Evolutionary conservation across 1,140 invertebrate genomes (phyloP).

Genomic region (Plectrocnemia conspersa): DNA sequence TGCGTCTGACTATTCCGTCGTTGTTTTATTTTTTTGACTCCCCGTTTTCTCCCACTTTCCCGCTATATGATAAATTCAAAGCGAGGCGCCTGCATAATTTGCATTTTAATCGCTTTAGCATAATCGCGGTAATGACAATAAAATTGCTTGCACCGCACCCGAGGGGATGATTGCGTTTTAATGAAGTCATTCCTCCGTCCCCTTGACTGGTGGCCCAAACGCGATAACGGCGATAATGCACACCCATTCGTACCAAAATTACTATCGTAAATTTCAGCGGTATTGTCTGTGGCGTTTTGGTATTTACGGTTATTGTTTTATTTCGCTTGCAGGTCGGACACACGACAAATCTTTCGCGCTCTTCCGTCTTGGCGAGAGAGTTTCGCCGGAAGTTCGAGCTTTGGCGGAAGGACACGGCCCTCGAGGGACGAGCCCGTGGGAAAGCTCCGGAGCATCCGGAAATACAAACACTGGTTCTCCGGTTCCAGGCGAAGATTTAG

Average conservation of each 20-base stretch:
- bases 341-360: constrained; percentile 76
- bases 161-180: constrained; percentile 11
- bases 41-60: too few species aligned
- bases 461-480: constrained; percentile 52
- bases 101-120: constrained; percentile 19
- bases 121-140: constrained; percentile 24
- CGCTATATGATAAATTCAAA: constrained; percentile 2
- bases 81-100: constrained; percentile 19
- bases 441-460: constrained; percentile 37
- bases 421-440: constrained; percentile 36
- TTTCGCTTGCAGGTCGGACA: constrained; percentile 64
- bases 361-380: constrained; percentile 71
- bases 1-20: too few species aligned
- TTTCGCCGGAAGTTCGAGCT: constrained; percentile 68
- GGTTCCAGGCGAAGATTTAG: constrained; percentile 34
- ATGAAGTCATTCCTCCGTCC: constrained; percentile 4
- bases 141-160: constrained; percentile 13
- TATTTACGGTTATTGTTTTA: not conserved
- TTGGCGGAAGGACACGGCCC: constrained; percentile 65
- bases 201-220: not conserved
- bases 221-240: not conserved
- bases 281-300: too few species aligned
- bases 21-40: too few species aligned
- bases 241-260: not conserved
- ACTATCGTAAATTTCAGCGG: too few species aligned